Evolutionary conservation across 2,797 vertebrate species (phyloP), one percentile per base, ranked within the genome.

Genomic region (Gymnothorax reevesii): DNA sequence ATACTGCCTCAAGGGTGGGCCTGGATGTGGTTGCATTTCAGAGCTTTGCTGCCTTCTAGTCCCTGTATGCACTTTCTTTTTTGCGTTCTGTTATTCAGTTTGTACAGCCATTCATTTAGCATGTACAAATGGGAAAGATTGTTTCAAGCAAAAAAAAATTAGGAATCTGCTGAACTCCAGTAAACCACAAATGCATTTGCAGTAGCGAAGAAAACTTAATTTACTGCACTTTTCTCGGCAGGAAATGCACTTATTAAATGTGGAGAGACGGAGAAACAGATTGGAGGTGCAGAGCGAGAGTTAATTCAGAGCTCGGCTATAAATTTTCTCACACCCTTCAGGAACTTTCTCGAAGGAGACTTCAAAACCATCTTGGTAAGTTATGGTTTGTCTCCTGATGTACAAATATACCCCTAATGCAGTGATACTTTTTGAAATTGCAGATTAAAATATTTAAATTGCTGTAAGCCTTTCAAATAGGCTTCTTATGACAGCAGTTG

Each of bases 301-400:
- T 94, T 99, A 62, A 98, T 99, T 94, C 98, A 99, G 87, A 97
- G 97, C 83, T 94, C 98, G 69, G 98, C 98, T 90, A 98, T 98
- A 94, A 99, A 99, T 94, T 99, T 99, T 93, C 98, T 99, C 87
- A 99, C 98, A 85, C 99, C 99, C 49, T 96, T 99, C 92, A 95
- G 97, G 93, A 99, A 99, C 93, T 99, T 99, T 89, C 96, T 99
- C 83, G 99, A 99, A 94, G 99, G 98, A 55, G 99, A 99, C 93
- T 99, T 99, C 91, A 99, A 99, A 97, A 99, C 99, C 88, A 99
- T 99, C 93, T 94, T 97, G 96, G 99, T 99, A 94, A 98, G 97
- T 91, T 83, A 42, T 64, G 2, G 33, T 42, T 57, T n/a, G 27
- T 7, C 7, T 73, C 60, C 55, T 42, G 20, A 52, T 59, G 57